Conservation (phyloP, 2,113 vertebrate genomes). For the Numida meleagris region DNA sequence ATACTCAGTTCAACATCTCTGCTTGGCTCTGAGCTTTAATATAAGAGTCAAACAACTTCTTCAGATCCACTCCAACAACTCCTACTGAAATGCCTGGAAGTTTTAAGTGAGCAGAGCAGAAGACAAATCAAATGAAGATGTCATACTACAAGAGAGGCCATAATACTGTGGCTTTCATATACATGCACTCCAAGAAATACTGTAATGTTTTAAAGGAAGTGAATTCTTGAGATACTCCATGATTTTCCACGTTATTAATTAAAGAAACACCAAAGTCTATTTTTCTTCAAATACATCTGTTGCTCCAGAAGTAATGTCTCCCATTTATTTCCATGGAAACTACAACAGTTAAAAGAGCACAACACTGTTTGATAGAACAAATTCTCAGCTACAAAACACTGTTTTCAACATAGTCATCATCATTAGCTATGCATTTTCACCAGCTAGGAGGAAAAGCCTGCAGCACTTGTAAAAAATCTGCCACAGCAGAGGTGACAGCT, state of each 20-base stretch:
- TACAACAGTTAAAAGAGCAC: too few species aligned
- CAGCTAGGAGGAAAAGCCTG: too few species aligned
- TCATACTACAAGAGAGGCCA: not conserved
- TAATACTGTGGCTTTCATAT: not conserved
- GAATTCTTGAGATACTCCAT: not conserved
- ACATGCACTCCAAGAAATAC: not conserved
- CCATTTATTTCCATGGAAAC: too few species aligned
- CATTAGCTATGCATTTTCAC: too few species aligned
- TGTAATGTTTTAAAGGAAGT: not conserved
- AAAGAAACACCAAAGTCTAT: not conserved
- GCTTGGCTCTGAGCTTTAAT: conserved; percentile 4
- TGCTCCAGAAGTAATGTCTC: not conserved
- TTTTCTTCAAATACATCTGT: not conserved
- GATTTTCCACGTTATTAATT: not conserved
- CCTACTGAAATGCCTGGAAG: not conserved
- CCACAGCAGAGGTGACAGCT: too few species aligned
- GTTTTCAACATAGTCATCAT: too few species aligned
- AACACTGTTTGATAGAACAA: too few species aligned
- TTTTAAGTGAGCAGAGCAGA: not conserved
- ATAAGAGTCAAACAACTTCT: not conserved
- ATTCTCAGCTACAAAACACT: too few species aligned
- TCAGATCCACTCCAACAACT: not conserved
- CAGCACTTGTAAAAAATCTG: too few species aligned
- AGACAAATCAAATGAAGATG: not conserved
- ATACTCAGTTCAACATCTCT: not conserved